Base-by-base conservation (phyloP, 2,113 vertebrate genomes). In the Eurypyga helias region DNA sequence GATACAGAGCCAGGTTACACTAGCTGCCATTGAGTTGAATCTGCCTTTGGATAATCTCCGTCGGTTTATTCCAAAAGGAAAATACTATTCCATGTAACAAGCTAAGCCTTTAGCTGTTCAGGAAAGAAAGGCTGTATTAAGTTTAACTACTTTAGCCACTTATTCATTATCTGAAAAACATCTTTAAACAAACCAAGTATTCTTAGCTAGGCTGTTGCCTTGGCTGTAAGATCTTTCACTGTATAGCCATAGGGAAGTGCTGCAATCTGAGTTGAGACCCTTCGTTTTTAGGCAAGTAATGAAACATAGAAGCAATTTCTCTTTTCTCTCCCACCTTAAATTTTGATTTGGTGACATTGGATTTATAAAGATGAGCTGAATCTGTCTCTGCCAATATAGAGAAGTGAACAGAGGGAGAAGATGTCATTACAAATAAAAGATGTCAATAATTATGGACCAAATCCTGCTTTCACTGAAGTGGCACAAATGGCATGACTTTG, bases 41-140 rank as follows among this genome's bases (percentile, higher is more conserved):
- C 70, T 95, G 55, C 64, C 77, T 85, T 91, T 89, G 90, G 82
- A 76, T 52, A 57, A 88, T 49, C 49, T 90, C 80, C 34, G 15
- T 72, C 65, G 33, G 45, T 85, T 93, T 92, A 29, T 48, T 76
- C 61, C 82, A 85, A 81, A 62, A 77, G 41, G 46, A 49, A 77
- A 93, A 64, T 41, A 43, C 46, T 23, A 4, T 55, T 83, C 41
- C 24, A 16, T 52, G 31, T 61, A 54, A 72, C 48, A 66, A 58
- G 28, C 49, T 54, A 76, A 61, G 36, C 41, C 36, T 83, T 80
- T 61, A 48, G 70, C 65, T 65, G 34, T 49, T 83, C 73, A 62
- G 78, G 80, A 92, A 93, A 89, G 7, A 93, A 95, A 60, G 66
- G 55, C 58, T 86, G 25, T 45, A 43, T 77, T 54, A 89, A 91